Evolutionary conservation across 2,888 invertebrate genomes (phyloP).

Genomic region (Lacanobia wlatinum): DNA sequence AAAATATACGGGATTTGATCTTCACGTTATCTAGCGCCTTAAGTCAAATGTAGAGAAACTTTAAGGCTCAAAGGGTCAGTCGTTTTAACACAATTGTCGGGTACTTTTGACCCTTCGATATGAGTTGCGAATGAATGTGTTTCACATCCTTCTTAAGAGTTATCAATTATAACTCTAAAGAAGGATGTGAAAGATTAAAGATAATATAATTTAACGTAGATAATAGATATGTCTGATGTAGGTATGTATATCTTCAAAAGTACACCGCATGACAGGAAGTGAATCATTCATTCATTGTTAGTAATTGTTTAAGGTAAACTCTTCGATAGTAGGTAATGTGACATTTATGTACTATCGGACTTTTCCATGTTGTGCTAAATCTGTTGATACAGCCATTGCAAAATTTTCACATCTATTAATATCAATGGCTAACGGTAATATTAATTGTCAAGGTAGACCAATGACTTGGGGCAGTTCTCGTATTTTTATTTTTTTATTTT

Average conservation of each 20-base stretch:
- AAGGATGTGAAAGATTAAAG: constrained; percentile 2
- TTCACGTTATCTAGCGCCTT: not conserved
- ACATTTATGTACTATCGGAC: too few relatives aligned
- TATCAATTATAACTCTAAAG: constrained; percentile 20
- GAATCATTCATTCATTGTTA: not conserved
- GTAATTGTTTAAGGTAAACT: too few relatives aligned
- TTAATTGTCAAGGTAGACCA: too few relatives aligned
- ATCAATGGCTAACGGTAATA: too few relatives aligned
- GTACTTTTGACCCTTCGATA: constrained; percentile 39
- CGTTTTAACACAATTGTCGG: constrained; percentile 51
- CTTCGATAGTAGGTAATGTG: too few relatives aligned
- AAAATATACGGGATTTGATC: not conserved
- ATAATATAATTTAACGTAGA: not conserved
- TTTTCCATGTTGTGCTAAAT: too few relatives aligned
- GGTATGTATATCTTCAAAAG: not conserved
- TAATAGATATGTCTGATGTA: not conserved
- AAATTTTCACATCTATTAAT: too few relatives aligned
- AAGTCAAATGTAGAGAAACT: constrained; percentile 52
- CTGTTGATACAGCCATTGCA: too few relatives aligned
- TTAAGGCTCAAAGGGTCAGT: constrained; percentile 54
- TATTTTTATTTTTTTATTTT: too few relatives aligned
- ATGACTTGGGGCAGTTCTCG: too few relatives aligned
- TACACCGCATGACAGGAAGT: not conserved
- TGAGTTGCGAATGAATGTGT: constrained; percentile 49
- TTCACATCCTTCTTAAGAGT: not conserved